Percentiles rank a stretch among this genome's conserved stretches.
These are phyloP conservation scores for Nixonia krombeini DNA, from an alignment of 1,140 invertebrate genomes.

Conservation along the genomic window DNA sequence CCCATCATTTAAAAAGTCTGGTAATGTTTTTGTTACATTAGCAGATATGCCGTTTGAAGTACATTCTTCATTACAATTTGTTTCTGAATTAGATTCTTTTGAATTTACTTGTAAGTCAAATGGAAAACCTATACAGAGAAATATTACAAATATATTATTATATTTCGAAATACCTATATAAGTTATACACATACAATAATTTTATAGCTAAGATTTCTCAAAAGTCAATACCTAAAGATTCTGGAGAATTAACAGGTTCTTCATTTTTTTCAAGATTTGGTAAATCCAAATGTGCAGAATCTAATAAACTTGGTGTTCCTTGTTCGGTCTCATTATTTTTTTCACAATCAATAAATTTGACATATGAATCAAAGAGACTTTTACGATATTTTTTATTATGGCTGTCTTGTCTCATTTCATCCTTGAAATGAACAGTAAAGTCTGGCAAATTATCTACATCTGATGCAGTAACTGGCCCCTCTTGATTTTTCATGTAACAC, in stretches of 20 bases:
- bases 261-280: constrained; percentile 45
- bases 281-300: constrained; percentile 55
- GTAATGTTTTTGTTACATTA: constrained; percentile 76
- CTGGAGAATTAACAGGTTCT: constrained; percentile 40
- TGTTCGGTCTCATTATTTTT: constrained; percentile 46
- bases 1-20: constrained; percentile 82
- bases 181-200: constrained; percentile 5
- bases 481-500: constrained; percentile 66
- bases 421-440: constrained; percentile 65
- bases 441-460: constrained; percentile 72
- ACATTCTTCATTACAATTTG: constrained; percentile 23
- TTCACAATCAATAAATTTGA: constrained; percentile 60
- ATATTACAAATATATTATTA: constrained; percentile 2
- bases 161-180: not conserved
- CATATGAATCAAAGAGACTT: constrained; percentile 46
- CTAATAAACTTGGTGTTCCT: constrained; percentile 35
- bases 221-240: constrained; percentile 54
- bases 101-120: constrained; percentile 57
- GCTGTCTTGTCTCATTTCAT: too few species aligned
- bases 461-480: constrained; percentile 35
- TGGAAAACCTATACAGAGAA: constrained; percentile 51
- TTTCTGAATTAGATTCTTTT: constrained; percentile 45
- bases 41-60: constrained; percentile 48
- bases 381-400: constrained; percentile 51
- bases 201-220: not conserved